These are phyloP conservation scores for Karalla daura DNA, from an alignment of 2,797 vertebrate species.

Conservation along the genomic window DNA sequence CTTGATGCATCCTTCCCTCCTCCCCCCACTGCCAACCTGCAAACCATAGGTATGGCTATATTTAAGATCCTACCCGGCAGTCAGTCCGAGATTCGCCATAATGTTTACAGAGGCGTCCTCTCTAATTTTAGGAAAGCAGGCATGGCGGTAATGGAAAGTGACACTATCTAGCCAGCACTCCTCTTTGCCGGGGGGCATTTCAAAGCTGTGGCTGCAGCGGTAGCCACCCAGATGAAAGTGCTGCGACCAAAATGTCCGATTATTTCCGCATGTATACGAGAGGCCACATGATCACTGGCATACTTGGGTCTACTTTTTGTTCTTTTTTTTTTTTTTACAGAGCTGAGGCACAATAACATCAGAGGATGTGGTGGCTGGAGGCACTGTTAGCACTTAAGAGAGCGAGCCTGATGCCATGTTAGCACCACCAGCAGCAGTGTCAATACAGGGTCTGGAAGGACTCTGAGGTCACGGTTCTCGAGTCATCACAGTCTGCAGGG, in stretches of 20 bases:
- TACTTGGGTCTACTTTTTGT: conserved; percentile 12
- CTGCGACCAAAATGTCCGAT: conserved; percentile 49
- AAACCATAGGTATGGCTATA: conserved; percentile 31
- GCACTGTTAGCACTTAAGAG: conserved; percentile 27
- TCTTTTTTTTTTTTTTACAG: conserved; percentile 22
- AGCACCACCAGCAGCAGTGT: conserved; percentile 24
- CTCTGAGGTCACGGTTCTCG: conserved; percentile 26
- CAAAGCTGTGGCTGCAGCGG: conserved; percentile 51
- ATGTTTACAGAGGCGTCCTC: conserved; percentile 71
- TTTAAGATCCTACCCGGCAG: conserved; percentile 52
- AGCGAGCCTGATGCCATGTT: conserved; percentile 25
- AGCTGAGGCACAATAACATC: conserved; percentile 3
- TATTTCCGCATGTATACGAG: conserved; percentile 49
- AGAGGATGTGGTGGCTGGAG: conserved; percentile 13
- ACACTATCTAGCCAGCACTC: conserved; percentile 74
- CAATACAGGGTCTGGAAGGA: conserved; percentile 14
- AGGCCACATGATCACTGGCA: conserved; percentile 15
- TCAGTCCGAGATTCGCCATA: conserved; percentile 63
- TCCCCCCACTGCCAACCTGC: conserved; percentile 22
- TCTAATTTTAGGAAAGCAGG: conserved; percentile 69
- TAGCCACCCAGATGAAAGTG: conserved; percentile 51
- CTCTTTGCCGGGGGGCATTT: conserved; percentile 65
- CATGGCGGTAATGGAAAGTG: conserved; percentile 76
- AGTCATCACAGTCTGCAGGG: conserved; percentile 23
- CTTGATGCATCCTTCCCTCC: conserved; percentile 30